Evolutionary conservation across 2,888 invertebrate species (phyloP), one percentile per base, ranked within the genome.

Genomic region (Agriopis marginaria): DNA sequence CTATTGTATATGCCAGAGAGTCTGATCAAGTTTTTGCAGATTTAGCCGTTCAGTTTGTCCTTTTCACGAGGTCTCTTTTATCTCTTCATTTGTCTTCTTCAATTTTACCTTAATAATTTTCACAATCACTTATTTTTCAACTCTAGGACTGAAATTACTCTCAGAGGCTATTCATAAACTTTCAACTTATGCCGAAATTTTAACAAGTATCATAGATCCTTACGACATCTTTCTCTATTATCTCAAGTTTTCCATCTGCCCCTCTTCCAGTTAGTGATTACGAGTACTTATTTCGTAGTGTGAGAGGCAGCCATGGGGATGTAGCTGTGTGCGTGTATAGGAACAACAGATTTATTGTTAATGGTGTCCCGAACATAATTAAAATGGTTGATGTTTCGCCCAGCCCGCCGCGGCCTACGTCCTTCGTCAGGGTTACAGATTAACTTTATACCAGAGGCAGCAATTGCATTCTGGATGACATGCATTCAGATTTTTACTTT

Each of bases 291-390:
- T 58, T 47, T 66, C 53, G 0, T 32, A 68, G 72, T 73, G 82
- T 77, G 77, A 73, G 77, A 66, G 49, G 56, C 55, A 68, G 72
- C 73, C 70, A 75, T 69, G 75, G 66, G 53, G 59, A 64, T 59
- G 64, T 63, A 59, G 68, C 68, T 78, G 83, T 80, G 79, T 70
- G 76, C 74, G 81, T 84, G 84, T 86, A 82, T 86, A 84, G 80
- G 83, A 88, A 89, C 88, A 89, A 89, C 92, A 92, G 93, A 93
- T 93, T 93, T 93, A 93, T 93, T 91, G 92, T 92, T 92, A 92
- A 93, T 93, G 92, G 93, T 93, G 93, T 93, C 93, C 91, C 82
- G 92, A 88, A 92, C 89, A 89, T 93, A 93, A 93, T 93, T 93
- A 93, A 93, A 93, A 93, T 92, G 92, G 93, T 93, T 92, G 93